Conservation (phyloP, 53 echinoderm and acorn worm species). For the Echinometra lucunter region DNA sequence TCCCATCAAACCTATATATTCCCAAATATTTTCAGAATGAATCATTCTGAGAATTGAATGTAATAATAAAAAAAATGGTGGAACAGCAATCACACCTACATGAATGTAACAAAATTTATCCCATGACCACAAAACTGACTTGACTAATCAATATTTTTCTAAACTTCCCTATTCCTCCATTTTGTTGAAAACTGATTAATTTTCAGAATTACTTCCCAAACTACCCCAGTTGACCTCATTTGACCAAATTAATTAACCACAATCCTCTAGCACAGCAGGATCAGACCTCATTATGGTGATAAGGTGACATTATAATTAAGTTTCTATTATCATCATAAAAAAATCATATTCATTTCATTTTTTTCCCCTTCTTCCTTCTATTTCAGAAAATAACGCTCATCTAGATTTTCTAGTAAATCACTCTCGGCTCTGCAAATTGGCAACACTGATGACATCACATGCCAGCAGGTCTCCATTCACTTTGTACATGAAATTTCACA, state of each 20-base stretch:
- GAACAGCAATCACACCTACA: background rate
- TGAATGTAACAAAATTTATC: background rate
- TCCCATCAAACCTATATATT: no score
- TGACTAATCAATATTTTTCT: background rate
- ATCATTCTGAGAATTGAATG: background rate
- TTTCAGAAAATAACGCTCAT: no score
- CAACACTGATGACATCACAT: no score
- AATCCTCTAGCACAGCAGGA: slow-evolving; percentile 5
- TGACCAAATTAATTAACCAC: slow-evolving; percentile 30
- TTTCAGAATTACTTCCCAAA: slow-evolving; percentile 5
- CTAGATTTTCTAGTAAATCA: no score
- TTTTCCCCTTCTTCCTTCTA: no score
- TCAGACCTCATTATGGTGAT: background rate
- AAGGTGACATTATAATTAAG: background rate
- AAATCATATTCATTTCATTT: background rate
- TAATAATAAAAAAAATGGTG: background rate
- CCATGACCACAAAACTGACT: background rate
- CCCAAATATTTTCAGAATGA: background rate
- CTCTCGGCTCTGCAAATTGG: no score
- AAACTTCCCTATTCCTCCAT: background rate
- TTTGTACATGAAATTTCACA: no score
- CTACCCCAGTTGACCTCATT: background rate
- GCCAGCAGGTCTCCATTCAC: no score
- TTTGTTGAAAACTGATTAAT: background rate
- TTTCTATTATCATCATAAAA: background rate